Percentiles rank a stretch among this genome's conserved stretches.
phyloP scores from a whole-genome alignment of 2,113 vertebrate species.

The Platysternon megacephalum region DNA sequence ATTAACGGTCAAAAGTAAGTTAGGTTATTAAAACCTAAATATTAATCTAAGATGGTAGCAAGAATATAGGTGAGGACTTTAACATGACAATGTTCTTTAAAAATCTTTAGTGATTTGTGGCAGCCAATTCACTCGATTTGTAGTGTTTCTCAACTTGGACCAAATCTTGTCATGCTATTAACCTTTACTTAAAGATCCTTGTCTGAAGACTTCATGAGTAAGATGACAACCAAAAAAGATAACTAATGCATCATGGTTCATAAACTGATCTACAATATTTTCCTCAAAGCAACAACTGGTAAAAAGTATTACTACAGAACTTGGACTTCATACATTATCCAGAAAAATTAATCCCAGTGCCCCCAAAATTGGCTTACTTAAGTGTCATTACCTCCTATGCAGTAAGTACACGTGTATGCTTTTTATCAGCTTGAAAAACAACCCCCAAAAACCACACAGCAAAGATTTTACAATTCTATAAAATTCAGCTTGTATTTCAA shows the following conservation, averaged over 20 bases:
- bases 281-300: background rate
- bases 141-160: background rate
- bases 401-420: background rate
- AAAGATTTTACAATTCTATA: rapidly evolving
- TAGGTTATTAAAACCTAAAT: too few species aligned
- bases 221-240: background rate
- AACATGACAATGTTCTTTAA: background rate
- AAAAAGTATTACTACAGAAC: background rate
- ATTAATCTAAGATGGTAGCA: background rate
- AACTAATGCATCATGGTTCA: background rate
- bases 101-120: background rate
- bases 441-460: rapidly evolving
- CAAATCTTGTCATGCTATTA: background rate
- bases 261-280: background rate
- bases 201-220: background rate
- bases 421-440: background rate
- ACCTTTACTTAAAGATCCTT: rapidly evolving
- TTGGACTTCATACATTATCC: background rate
- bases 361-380: background rate
- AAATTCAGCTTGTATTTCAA: background rate
- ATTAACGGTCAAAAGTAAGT: background rate
- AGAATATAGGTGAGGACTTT: background rate
- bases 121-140: background rate
- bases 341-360: background rate
- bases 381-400: background rate